Base-by-base conservation (phyloP, 2,888 invertebrate genomes). In the Thymelicus lineola region DNA sequence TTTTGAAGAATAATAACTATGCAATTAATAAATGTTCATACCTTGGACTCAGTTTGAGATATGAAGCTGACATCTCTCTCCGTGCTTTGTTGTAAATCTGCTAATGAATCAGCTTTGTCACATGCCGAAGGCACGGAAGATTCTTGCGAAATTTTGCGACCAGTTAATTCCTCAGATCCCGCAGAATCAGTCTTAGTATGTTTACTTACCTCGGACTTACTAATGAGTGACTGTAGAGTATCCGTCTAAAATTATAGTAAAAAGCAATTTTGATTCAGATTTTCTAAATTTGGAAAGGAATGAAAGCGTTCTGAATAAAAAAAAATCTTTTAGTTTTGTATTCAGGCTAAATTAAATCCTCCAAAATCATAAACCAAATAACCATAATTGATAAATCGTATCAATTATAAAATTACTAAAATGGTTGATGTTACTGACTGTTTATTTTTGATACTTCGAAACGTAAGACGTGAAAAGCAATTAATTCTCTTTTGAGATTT, bases 21-120 rank as follows among this genome's bases (percentile, higher is more conserved):
- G 42, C 12, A 20, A 50, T 50, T 9, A 50, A 17, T 17, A 17
- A 50, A 50, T 17, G 4, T 12, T 28, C 50, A 73, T 82, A 93
- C 94, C 87, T 93, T 94, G 15, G 94, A 94, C 79, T 94, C 94
- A 66, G 94, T 93, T 80, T 94, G 93, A 6, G 94, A 94, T 46
- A 93, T 80, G 77, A 90, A 93, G 78, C 94, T 94, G 72, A 89
- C 87, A 70, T 94, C 94, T 80, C 86, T 90, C 75, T 93, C 94
- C 55, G 93, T 93, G 74, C 91, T 93, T 74, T 92, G 93, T 72
- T 89, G 93, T 75, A 94, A 81, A 71, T 94, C 94, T 72, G 87
- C 90, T 15, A 92, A 80, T 6, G 94, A 94, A 78, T 94, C 94
- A 6, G 88, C 83, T 77, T 91, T 93, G 67, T 93, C 94, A 72